These are phyloP conservation scores for Chinchilla lanigera DNA, from an alignment of 2,113 vertebrate genomes.

Conservation along the genomic window DNA sequence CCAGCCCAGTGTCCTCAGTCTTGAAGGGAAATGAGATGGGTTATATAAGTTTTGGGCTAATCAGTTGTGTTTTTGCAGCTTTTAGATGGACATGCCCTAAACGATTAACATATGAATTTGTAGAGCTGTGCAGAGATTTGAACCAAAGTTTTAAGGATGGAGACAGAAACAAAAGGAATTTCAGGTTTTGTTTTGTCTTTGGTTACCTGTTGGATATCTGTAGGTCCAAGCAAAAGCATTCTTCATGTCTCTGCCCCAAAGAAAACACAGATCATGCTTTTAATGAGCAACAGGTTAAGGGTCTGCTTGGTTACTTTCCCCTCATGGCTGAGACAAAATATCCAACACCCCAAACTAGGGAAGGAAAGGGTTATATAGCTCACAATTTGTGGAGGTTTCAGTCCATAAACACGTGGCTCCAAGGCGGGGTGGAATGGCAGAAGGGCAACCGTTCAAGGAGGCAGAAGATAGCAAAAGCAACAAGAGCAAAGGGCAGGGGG, in stretches of 20 bases:
- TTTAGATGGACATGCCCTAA: neutral
- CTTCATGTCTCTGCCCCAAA: neutral
- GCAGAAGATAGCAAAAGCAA: too few species aligned
- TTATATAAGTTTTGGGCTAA: neutral
- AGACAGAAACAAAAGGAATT: neutral
- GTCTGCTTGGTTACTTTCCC: too few species aligned
- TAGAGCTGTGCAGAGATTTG: neutral
- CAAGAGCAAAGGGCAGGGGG: too few species aligned
- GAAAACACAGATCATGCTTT: neutral
- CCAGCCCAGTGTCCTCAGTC: neutral
- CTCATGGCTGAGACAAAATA: too few species aligned
- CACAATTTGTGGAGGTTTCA: too few species aligned
- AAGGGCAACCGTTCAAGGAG: too few species aligned
- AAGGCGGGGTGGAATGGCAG: too few species aligned
- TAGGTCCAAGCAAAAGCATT: neutral
- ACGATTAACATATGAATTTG: neutral
- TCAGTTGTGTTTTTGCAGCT: neutral
- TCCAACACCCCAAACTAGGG: too few species aligned
- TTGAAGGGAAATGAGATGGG: neutral
- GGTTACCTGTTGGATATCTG: neutral
- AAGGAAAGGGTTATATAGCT: too few species aligned
- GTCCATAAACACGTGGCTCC: too few species aligned
- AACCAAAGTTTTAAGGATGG: neutral
- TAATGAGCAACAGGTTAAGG: neutral
- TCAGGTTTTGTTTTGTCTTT: neutral